Evolutionary conservation across 92 coral and sea anemone species (phyloP).

Genomic region (Phymanthus crucifer): DNA sequence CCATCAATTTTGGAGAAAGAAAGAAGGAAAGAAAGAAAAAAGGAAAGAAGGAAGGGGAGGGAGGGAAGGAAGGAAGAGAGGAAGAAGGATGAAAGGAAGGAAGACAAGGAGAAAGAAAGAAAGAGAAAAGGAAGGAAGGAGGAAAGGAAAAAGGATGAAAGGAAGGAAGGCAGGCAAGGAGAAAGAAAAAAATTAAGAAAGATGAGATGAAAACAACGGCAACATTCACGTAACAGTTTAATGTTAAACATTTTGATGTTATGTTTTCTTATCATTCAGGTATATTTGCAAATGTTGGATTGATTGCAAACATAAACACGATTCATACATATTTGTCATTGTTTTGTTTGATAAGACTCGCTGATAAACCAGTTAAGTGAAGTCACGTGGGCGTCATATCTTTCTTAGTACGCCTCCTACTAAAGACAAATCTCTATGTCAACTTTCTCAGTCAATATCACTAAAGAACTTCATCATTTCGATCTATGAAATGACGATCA

Average conservation of each 20-base stretch:
- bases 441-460: neutral
- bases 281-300: neutral
- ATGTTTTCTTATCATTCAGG: neutral
- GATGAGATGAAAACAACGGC: too few species aligned
- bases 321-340: constrained; percentile 24
- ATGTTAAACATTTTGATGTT: neutral
- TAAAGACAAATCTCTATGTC: neutral
- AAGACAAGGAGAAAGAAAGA: neutral
- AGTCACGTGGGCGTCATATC: neutral
- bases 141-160: neutral
- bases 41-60: too few species aligned
- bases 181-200: neutral
- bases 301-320: neutral
- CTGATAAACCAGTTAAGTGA: neutral
- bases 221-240: too few species aligned
- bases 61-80: too few species aligned
- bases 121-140: neutral
- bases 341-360: constrained; percentile 1
- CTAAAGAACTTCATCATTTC: neutral
- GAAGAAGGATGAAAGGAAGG: neutral
- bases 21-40: too few species aligned
- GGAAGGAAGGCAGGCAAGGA: neutral
- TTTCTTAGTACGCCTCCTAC: neutral
- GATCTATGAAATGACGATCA: neutral
- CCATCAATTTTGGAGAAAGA: too few species aligned